These are phyloP conservation scores for Bryconaethiops microstoma DNA, from an alignment of 2,797 vertebrate genomes.

Conservation along the genomic window DNA sequence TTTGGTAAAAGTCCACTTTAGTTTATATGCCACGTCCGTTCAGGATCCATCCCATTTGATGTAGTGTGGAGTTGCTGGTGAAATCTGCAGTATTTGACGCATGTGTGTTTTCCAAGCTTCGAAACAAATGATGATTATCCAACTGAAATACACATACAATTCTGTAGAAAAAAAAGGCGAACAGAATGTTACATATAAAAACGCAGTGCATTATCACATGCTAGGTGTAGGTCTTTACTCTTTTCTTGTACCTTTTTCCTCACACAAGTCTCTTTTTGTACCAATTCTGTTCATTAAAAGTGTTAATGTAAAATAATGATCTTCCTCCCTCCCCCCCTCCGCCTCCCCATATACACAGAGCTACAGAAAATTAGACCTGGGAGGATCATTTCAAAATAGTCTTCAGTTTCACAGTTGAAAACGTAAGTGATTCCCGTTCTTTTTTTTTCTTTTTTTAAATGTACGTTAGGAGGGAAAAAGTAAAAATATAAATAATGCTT, in stretches of 20 bases:
- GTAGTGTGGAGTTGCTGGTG: slow-evolving; percentile 10
- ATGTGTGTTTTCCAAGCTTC: neutral
- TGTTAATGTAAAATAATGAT: neutral
- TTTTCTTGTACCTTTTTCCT: neutral
- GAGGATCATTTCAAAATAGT: slow-evolving; percentile 5
- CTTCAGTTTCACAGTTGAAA: slow-evolving; percentile 24
- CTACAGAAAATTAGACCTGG: slow-evolving; percentile 33
- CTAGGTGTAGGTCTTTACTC: neutral
- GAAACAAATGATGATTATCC: neutral
- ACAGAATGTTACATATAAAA: slow-evolving; percentile 20
- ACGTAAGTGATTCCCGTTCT: slow-evolving; percentile 22
- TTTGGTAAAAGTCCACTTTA: neutral
- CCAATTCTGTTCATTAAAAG: no score
- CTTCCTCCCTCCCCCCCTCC: neutral
- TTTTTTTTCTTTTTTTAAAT: neutral
- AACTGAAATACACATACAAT: neutral
- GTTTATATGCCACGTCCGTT: neutral
- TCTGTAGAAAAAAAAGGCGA: neutral
- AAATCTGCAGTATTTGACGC: neutral
- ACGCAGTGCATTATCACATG: slow-evolving; percentile 18
- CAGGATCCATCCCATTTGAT: neutral
- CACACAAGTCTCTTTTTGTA: neutral
- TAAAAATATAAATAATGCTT: slow-evolving; percentile 5
- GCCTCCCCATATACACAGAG: slow-evolving; percentile 5
- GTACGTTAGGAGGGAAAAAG: neutral